phyloP scores from a whole-genome alignment of 1,140 invertebrate species.

The Gonatopus flavifemur region DNA sequence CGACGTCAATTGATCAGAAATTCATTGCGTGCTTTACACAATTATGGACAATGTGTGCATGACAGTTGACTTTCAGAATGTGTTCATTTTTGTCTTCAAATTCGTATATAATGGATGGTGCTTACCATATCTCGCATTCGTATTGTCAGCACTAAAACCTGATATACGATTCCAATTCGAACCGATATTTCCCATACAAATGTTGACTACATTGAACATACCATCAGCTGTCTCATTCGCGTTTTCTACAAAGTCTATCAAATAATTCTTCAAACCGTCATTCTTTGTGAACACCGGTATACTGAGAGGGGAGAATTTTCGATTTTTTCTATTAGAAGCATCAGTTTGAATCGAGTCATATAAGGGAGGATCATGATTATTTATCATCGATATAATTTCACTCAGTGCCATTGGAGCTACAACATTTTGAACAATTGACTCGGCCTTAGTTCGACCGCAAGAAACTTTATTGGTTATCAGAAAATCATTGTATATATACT shows the following conservation, averaged over 20 bases:
- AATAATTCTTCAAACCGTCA: conserved; percentile 10
- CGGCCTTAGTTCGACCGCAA: conserved; percentile 9
- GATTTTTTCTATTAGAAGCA: conserved; percentile 19
- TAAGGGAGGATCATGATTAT: conserved; percentile 1
- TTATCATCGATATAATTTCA: background rate
- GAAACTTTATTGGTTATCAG: background rate
- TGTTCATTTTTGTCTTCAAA: no score
- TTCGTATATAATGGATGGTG: no score
- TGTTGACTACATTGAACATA: conserved; percentile 10
- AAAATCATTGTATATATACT: background rate
- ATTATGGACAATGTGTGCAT: no score
- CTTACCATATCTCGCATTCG: no score
- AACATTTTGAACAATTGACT: conserved; percentile 4
- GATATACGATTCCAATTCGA: no score
- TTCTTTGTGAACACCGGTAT: conserved; percentile 11
- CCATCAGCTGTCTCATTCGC: conserved; percentile 13
- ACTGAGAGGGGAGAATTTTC: conserved; percentile 17
- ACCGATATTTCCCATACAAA: conserved; percentile 8
- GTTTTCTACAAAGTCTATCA: no score
- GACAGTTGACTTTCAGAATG: no score
- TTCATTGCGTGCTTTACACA: no score
- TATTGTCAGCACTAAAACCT: no score
- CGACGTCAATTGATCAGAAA: no score
- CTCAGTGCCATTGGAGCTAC: conserved; percentile 3
- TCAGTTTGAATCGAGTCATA: conserved; percentile 19